phyloP scores from a whole-genome alignment of 2,113 vertebrate species.

The Bubo bubo region DNA sequence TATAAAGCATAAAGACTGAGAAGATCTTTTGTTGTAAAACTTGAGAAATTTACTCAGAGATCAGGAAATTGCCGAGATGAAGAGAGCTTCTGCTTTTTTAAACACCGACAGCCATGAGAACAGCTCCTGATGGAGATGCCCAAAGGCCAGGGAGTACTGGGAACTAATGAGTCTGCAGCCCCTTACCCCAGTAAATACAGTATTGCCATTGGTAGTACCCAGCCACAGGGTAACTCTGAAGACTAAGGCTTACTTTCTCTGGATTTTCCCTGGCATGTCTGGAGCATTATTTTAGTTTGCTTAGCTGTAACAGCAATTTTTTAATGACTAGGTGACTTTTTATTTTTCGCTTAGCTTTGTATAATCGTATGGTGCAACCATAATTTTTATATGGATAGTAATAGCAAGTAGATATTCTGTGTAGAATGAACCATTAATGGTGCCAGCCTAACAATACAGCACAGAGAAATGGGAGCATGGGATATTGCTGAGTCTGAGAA shows the following conservation, averaged over 20 bases:
- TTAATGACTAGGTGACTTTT: neutral
- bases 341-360: constrained; percentile 12
- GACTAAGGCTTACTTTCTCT: neutral
- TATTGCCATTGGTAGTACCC: too few species aligned
- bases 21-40: neutral
- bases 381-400: neutral
- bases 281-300: neutral
- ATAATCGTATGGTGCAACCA: neutral
- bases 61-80: neutral
- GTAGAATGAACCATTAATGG: neutral
- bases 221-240: neutral
- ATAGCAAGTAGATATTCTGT: neutral
- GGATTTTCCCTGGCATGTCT: neutral
- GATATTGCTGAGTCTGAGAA: neutral
- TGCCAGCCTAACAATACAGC: neutral
- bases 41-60: neutral
- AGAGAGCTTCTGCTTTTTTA: neutral
- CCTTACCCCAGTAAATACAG: neutral
- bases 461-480: neutral
- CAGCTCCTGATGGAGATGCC: neutral
- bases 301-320: neutral
- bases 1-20: neutral
- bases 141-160: neutral
- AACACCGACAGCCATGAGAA: neutral
- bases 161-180: neutral